Base-by-base conservation (phyloP, 1,140 invertebrate genomes). In the Apis florea region DNA sequence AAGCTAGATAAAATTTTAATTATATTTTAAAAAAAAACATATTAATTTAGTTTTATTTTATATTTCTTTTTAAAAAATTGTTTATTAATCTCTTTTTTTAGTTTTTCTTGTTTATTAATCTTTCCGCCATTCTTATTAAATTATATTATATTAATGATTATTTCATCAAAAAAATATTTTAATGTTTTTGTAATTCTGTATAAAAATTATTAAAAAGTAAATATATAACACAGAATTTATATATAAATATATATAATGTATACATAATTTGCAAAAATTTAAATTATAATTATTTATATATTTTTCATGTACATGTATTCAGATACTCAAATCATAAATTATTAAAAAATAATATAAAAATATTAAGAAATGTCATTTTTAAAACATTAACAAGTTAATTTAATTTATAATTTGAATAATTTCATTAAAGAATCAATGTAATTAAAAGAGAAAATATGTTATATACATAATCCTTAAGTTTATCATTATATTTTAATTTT, bases 221-320 rank as follows among this genome's bases (percentile, higher is more conserved):
- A 26, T 53, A 31, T 74, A 1, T 59, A 31, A 49, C 51, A 64
- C 13, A 75, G n/a, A 49, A 74, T 66, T 56, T 66, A 49, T 80
- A 19, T 17, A 64, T 47, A 67, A 49, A 78, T 24, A 24, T 54
- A 80, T 24, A 69, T 72, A 40, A 79, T 69, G 6, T 70, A 47
- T 51, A 58, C 21, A 40, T 40, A 40, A 40, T 40, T 40, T 70
- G 21, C 49, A 75, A 24, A 53, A 61, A 72, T 19, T 12, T 59
- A 72, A 12, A 49, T 59, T 58, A 31, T 70, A 26, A 15, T 12
- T 54, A 72, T 40, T 72, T 40, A 49, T 69, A 26, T 56, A 59
- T 78, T 51, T 78, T 78, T 26, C 15, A 64, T 80, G 61, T 80
- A 80, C 40, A 80, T 73, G 61, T 80, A 31, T 74, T 74, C 3